Conservation (phyloP, 2,113 vertebrate species). For the Pangasianodon hypophthalmus region DNA sequence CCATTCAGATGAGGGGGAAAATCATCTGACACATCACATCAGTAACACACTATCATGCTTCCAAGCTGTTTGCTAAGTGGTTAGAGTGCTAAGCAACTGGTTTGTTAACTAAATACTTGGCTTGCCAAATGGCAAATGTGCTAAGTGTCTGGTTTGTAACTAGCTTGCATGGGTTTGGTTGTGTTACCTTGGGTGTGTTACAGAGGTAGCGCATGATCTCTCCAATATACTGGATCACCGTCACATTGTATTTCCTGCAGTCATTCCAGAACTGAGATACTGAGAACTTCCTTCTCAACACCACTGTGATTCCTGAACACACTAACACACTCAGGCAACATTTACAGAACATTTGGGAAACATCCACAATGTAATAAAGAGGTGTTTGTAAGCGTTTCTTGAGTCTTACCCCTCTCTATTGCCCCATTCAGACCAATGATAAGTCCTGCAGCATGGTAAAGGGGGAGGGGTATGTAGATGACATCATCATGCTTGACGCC, state of each 20-base stretch:
- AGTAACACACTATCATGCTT: neutral
- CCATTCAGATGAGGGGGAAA: too few species aligned
- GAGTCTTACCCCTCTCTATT: slow-evolving; percentile 67
- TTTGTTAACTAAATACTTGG: neutral
- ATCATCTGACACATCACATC: too few species aligned
- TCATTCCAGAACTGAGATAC: slow-evolving; percentile 92
- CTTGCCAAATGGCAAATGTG: neutral
- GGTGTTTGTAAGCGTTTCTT: neutral
- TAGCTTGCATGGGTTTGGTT: neutral
- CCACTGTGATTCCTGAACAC: slow-evolving; percentile 78
- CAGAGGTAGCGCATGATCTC: slow-evolving; percentile 88
- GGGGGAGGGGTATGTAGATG: slow-evolving; percentile 74
- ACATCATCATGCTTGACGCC: slow-evolving; percentile 66
- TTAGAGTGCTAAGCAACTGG: neutral
- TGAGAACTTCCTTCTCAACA: slow-evolving; percentile 84
- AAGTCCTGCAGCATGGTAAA: slow-evolving; percentile 79
- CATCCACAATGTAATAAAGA: neutral
- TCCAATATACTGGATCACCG: slow-evolving; percentile 90
- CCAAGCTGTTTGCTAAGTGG: neutral
- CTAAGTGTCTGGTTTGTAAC: neutral
- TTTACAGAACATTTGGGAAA: neutral
- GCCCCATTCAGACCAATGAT: slow-evolving; percentile 66
- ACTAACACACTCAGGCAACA: neutral
- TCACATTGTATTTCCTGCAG: slow-evolving; percentile 85
- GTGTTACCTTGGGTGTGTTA: slow-evolving; percentile 77